Conservation (phyloP, 2,113 vertebrate genomes). For the Eleginops maclovinus region DNA sequence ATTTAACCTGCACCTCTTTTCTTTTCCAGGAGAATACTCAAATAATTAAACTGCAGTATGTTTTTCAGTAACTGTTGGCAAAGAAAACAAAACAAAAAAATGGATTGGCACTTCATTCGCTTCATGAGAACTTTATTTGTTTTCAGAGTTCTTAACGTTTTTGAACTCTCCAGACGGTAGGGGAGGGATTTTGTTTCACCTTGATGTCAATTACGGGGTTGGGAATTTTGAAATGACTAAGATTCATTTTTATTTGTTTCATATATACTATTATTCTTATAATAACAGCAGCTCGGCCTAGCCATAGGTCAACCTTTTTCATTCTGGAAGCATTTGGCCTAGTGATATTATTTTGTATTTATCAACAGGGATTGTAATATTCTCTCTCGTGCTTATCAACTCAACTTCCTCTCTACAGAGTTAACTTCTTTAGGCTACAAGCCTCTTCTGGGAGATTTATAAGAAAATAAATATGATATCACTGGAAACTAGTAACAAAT, state of each 20-base stretch:
- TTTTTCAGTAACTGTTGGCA: neutral
- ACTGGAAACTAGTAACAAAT: neutral
- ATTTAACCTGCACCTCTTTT: neutral
- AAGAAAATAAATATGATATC: neutral
- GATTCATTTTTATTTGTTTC: neutral
- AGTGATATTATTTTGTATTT: constrained; percentile 5
- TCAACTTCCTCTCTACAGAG: neutral
- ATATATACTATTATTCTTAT: too few species aligned
- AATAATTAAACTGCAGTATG: too few species aligned
- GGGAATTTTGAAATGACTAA: neutral
- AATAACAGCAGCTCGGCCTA: neutral
- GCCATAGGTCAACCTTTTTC: neutral
- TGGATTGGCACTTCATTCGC: too few species aligned
- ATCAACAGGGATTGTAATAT: constrained; percentile 40
- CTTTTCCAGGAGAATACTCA: too few species aligned
- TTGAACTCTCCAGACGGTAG: neutral
- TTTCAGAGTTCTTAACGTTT: neutral
- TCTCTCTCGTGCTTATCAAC: constrained; percentile 27
- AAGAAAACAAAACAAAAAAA: neutral
- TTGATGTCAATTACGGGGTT: neutral
- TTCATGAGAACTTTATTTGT: neutral
- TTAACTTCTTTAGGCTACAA: neutral
- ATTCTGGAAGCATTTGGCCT: constrained; percentile 3
- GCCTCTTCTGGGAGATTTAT: neutral
- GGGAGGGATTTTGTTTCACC: neutral